A percentile compares a stretch with the other conserved stretches of the same genome.
Evolutionary conservation across 2,888 invertebrate genomes (phyloP).

Genomic region (Ditula angustiorana): DNA sequence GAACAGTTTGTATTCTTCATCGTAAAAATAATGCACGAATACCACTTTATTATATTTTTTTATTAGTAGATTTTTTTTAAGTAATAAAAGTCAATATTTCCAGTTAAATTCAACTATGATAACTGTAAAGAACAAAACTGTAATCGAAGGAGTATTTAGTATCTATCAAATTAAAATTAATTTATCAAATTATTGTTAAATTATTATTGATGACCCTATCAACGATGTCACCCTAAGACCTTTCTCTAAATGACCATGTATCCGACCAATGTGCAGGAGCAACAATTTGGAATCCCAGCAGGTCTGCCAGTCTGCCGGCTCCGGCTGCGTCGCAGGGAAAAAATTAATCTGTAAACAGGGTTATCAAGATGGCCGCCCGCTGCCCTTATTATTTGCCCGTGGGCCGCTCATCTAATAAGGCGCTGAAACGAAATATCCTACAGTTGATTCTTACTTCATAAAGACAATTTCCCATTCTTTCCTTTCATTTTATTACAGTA

Average conservation of each 20-base stretch:
- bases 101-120: too few relatives aligned
- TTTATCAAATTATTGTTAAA: too few relatives aligned
- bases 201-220: too few relatives aligned
- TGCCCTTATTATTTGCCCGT: slow-evolving; percentile 5
- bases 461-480: slow-evolving; percentile 35
- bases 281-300: not conserved
- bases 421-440: slow-evolving; percentile 27
- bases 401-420: slow-evolving; percentile 21
- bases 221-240: too few relatives aligned
- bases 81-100: too few relatives aligned
- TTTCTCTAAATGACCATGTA: not conserved
- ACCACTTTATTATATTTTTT: too few relatives aligned
- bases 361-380: slow-evolving; percentile 24
- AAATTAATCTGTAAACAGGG: slow-evolving; percentile 36
- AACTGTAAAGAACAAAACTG: too few relatives aligned
- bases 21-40: too few relatives aligned
- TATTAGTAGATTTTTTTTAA: too few relatives aligned
- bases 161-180: too few relatives aligned
- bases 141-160: too few relatives aligned
- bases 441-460: slow-evolving; percentile 31
- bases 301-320: not conserved
- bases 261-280: not conserved
- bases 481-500: slow-evolving; percentile 47
- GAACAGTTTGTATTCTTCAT: too few relatives aligned
- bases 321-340: slow-evolving; percentile 11